Conservation (phyloP, 2,797 vertebrate species). For the Basileuterus tristriatus region DNA sequence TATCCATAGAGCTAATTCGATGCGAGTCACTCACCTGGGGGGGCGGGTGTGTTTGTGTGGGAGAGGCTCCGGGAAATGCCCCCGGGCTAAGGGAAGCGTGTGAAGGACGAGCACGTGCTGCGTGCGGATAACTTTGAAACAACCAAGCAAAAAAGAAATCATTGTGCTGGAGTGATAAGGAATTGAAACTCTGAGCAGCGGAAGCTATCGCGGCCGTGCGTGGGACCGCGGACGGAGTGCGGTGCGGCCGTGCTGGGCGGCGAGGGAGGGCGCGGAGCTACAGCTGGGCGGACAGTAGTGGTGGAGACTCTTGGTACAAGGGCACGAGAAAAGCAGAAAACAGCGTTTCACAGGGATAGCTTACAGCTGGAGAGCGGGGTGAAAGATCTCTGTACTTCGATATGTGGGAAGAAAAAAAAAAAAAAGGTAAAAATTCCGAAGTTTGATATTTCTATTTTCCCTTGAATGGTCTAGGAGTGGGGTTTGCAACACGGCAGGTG, state of each 20-base stretch:
- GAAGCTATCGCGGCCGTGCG: neutral
- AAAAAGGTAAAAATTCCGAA: neutral
- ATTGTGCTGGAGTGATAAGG: neutral
- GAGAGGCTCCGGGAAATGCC: neutral
- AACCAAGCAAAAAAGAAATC: neutral
- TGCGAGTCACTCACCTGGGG: neutral
- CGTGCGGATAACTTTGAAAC: neutral
- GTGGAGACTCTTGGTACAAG: too few species aligned
- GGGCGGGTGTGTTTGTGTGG: neutral
- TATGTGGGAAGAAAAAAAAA: accelerated
- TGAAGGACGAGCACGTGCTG: neutral
- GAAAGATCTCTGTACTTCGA: neutral
- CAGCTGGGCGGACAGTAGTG: accelerated
- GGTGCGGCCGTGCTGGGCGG: neutral
- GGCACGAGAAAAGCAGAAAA: neutral
- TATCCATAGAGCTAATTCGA: accelerated
- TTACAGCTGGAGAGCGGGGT: too few species aligned
- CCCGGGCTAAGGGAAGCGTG: neutral
- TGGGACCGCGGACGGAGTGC: neutral
- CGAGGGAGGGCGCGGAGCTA: neutral
- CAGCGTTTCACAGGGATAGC: neutral
- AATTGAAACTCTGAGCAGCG: neutral
- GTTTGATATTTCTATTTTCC: neutral
- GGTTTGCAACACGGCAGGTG: constrained; percentile 89
- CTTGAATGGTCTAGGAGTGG: constrained; percentile 79